Conservation (phyloP, 1,140 invertebrate genomes). For the Solenopsis fugax region DNA sequence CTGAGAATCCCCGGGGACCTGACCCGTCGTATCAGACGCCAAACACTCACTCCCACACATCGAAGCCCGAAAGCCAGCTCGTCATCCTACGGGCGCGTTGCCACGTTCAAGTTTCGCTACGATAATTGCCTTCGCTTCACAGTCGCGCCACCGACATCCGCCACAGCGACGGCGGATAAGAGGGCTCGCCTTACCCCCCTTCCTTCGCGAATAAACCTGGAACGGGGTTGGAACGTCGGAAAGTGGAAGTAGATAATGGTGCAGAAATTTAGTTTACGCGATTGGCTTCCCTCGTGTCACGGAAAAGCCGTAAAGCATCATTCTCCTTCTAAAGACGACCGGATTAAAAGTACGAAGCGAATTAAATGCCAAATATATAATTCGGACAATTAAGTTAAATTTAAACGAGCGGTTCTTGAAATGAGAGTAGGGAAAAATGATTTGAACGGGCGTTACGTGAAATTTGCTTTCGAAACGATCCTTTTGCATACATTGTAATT, state of each 20-base stretch:
- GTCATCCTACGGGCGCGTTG: conserved; percentile 67
- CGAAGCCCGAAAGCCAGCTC: conserved; percentile 65
- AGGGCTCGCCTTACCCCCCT: conserved; percentile 24
- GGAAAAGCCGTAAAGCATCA: conserved; percentile 48
- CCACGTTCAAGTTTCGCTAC: conserved; percentile 84
- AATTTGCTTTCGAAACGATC: neutral
- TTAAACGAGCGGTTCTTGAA: neutral
- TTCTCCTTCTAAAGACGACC: neutral
- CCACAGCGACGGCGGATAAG: conserved; percentile 70
- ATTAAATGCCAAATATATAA: neutral
- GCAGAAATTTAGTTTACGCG: conserved; percentile 74
- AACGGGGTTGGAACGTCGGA: conserved; percentile 53
- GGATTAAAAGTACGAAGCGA: neutral
- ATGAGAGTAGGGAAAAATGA: neutral
- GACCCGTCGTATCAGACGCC: conserved; percentile 83
- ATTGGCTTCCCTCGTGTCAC: conserved; percentile 60
- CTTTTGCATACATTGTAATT: neutral
- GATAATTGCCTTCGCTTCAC: conserved; percentile 85
- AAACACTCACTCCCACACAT: conserved; percentile 80
- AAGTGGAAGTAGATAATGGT: conserved; percentile 68
- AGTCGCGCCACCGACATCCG: conserved; percentile 77
- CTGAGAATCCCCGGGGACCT: conserved; percentile 83
- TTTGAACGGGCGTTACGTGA: neutral
- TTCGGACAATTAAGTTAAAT: conserved; percentile 7
- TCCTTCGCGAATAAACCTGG: conserved; percentile 53